Base-by-base conservation (phyloP, 53 echinoderm and acorn worm genomes). In the Actinopyga echinites region DNA sequence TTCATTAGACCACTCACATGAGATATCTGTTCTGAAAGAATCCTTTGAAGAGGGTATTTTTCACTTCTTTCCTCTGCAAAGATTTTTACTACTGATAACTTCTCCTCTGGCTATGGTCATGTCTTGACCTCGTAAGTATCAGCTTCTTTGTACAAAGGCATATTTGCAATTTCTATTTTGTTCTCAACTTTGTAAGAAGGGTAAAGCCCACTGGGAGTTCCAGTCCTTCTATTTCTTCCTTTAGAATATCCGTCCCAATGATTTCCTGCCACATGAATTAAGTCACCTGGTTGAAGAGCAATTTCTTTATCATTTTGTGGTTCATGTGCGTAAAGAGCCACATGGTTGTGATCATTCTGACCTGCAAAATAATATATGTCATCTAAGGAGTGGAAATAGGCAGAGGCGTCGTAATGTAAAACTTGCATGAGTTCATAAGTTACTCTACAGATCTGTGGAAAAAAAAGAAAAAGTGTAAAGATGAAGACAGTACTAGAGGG, bases 231-330 rank as follows among this genome's bases (percentile, higher is more conserved):
- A 62, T 95, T 95, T 32, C 71, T 75, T 20, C 95, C 95, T 71
- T 93, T 93, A 15, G 95, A 95, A 36, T 90, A 95, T 22, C 95
- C 95, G 42, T 95, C 91, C 95, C 95, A 95, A 67, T 95, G 95
- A 79, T 95, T 95, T 53, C 95, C 95, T 11, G 95, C 95, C 12
- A 95, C 93, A 26, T 91, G 93, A 22, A 95, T 69, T 1, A 86
- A 61, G 57, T 95, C 95, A 2, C 95, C 95, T 0, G 93, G 89
- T 31, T 49, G 57, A 23, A 95, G 84, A 21, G 82, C 89, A 55
- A 91, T 93, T 57, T 95, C 95, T 21, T 87, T 67, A 25, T 73
- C 17, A 19, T 75, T 56, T 35, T 85, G 82, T 4, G 95, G 89
- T 62, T 89, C 87, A 82, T 95, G 95, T 44, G 69, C 68, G 26